These are phyloP conservation scores for Myotis pilosus DNA, from an alignment of 2,797 vertebrate species.

Conservation along the genomic window DNA sequence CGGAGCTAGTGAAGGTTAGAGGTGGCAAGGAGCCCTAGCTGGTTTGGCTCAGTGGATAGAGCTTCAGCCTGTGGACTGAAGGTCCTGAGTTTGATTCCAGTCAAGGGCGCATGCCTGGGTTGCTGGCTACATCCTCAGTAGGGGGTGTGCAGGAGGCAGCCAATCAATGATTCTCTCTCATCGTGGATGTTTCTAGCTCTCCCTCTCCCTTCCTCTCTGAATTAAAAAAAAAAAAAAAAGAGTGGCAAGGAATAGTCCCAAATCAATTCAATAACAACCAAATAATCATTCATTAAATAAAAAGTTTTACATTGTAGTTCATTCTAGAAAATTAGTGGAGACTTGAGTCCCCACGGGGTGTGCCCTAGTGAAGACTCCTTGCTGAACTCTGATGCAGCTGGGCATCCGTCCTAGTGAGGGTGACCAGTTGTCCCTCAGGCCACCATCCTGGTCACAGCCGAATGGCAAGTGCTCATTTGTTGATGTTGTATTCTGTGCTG, in stretches of 20 bases:
- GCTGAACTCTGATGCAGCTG: not conserved
- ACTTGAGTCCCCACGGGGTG: not conserved
- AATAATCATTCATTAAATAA: not conserved
- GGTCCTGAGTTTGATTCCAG: too few relatives aligned
- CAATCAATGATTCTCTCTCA: too few relatives aligned
- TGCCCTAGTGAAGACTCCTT: not conserved
- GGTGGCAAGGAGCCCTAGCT: too few relatives aligned
- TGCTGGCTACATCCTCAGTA: too few relatives aligned
- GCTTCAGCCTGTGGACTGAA: too few relatives aligned
- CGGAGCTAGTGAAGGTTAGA: not conserved
- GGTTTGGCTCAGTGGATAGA: too few relatives aligned
- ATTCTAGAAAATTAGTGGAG: not conserved
- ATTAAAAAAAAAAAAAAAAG: not conserved
- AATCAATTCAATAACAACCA: not conserved
- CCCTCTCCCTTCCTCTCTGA: too few relatives aligned
- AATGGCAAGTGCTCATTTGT: not conserved
- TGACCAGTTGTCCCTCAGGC: rapidly evolving
- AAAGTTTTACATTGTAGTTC: not conserved
- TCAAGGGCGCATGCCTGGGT: too few relatives aligned
- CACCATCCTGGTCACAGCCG: not conserved
- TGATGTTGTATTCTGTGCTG: not conserved
- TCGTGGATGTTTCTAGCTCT: too few relatives aligned
- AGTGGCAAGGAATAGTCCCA: not conserved
- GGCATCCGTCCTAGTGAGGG: not conserved
- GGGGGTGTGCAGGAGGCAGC: too few relatives aligned